A percentile compares a stretch with the other conserved stretches of the same genome.
Evolutionary conservation across 1,140 invertebrate species (phyloP).

Genomic region (Geopemphigus sp.): DNA sequence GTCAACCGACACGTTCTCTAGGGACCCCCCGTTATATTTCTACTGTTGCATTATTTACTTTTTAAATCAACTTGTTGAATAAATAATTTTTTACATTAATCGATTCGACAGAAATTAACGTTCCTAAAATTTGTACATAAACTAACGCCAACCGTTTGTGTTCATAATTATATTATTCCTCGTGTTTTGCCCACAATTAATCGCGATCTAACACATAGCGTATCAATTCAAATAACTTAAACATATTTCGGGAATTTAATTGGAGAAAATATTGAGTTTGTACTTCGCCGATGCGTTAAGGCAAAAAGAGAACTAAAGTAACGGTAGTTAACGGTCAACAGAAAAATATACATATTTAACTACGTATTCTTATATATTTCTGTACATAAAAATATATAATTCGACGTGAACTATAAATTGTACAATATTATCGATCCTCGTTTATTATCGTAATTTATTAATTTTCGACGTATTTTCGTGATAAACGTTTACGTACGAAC

Average conservation of each 20-base stretch:
- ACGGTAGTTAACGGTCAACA: too few relatives aligned
- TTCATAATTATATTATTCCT: neutral
- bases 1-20: neutral
- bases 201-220: neutral
- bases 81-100: neutral
- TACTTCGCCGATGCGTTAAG: neutral
- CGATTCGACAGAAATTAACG: conserved; percentile 12
- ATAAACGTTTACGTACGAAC: too few relatives aligned
- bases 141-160: neutral
- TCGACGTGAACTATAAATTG: too few relatives aligned
- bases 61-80: conserved; percentile 13
- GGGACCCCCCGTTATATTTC: neutral
- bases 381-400: too few relatives aligned
- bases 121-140: neutral
- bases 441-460: too few relatives aligned
- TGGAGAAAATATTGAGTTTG: neutral
- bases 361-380: too few relatives aligned
- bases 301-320: too few relatives aligned
- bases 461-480: too few relatives aligned
- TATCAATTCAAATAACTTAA: neutral
- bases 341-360: too few relatives aligned
- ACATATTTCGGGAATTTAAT: neutral
- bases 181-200: neutral
- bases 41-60: neutral
- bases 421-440: too few relatives aligned